These are phyloP conservation scores for Sinonovacula constricta DNA, from an alignment of 1,140 invertebrate genomes.

Conservation along the genomic window DNA sequence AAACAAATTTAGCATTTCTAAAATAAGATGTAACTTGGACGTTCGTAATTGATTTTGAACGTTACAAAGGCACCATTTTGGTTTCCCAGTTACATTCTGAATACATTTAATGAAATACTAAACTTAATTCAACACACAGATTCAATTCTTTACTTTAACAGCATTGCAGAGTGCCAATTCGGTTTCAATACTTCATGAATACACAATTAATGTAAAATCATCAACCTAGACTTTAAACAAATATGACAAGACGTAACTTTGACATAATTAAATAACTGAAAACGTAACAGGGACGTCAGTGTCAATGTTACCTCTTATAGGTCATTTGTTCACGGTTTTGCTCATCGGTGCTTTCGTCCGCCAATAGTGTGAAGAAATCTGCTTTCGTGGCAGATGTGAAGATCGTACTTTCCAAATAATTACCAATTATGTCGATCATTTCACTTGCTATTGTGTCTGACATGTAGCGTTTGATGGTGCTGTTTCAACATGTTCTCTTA, in stretches of 20 bases:
- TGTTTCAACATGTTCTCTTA: not conserved
- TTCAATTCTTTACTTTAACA: slow-evolving; percentile 2
- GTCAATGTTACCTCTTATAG: too few species aligned
- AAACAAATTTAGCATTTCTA: not conserved
- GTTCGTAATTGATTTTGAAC: slow-evolving; percentile 5
- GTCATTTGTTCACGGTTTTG: slow-evolving; percentile 5
- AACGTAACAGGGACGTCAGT: too few species aligned
- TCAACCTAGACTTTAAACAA: too few species aligned
- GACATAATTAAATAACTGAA: too few species aligned
- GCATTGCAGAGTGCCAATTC: too few species aligned
- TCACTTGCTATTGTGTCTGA: slow-evolving; percentile 9
- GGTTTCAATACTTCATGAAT: too few species aligned
- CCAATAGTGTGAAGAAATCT: not conserved
- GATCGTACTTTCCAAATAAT: not conserved
- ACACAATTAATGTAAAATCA: too few species aligned
- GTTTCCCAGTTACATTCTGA: slow-evolving; percentile 20
- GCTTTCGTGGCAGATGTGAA: not conserved
- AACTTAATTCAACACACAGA: slow-evolving; percentile 6
- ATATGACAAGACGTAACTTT: too few species aligned
- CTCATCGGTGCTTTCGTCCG: slow-evolving; percentile 5
- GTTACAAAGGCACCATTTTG: slow-evolving; percentile 18
- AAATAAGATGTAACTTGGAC: slow-evolving; percentile 20
- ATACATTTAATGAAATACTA: not conserved
- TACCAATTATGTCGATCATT: not conserved
- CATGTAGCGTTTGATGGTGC: not conserved